Evolutionary conservation across 2,888 invertebrate species (phyloP).

Genomic region (Sesia apiformis): DNA sequence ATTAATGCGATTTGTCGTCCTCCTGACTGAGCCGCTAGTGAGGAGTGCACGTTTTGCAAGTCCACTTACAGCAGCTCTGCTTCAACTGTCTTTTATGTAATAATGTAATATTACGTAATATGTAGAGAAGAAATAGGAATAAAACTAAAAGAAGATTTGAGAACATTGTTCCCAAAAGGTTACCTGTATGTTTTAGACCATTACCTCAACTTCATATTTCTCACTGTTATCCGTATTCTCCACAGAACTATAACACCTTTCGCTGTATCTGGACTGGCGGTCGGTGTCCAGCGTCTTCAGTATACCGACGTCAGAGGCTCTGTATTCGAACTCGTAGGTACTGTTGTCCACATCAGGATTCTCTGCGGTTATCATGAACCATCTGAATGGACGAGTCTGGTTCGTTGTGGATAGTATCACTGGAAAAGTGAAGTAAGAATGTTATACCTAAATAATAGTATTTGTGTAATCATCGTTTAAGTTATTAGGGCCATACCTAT

Average conservation of each 20-base stretch:
- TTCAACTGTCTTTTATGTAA: too few relatives aligned
- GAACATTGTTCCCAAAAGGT: too few relatives aligned
- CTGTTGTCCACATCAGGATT: slow-evolving; percentile 47
- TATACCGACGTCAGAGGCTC: slow-evolving; percentile 39
- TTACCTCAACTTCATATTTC: slow-evolving; percentile 44
- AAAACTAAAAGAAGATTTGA: too few relatives aligned
- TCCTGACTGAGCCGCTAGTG: too few relatives aligned
- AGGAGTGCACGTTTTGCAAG: too few relatives aligned
- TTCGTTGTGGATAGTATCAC: slow-evolving; percentile 34
- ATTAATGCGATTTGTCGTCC: too few relatives aligned
- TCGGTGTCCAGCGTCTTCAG: slow-evolving; percentile 48
- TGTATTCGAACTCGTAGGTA: slow-evolving; percentile 24
- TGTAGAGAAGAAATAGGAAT: too few relatives aligned
- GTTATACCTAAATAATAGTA: too few relatives aligned
- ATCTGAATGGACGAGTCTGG: slow-evolving; percentile 37
- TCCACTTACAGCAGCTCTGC: too few relatives aligned
- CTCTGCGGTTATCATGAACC: slow-evolving; percentile 65
- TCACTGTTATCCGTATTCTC: slow-evolving; percentile 55
- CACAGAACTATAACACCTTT: slow-evolving; percentile 46
- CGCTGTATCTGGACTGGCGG: slow-evolving; percentile 45
- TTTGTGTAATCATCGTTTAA: too few relatives aligned
- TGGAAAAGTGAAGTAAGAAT: slow-evolving; percentile 11
- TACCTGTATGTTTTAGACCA: background rate
- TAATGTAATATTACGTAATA: too few relatives aligned
- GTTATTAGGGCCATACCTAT: too few relatives aligned